phyloP scores from a whole-genome alignment of 1,140 invertebrate species.

The Zaprionus vittiger region DNA sequence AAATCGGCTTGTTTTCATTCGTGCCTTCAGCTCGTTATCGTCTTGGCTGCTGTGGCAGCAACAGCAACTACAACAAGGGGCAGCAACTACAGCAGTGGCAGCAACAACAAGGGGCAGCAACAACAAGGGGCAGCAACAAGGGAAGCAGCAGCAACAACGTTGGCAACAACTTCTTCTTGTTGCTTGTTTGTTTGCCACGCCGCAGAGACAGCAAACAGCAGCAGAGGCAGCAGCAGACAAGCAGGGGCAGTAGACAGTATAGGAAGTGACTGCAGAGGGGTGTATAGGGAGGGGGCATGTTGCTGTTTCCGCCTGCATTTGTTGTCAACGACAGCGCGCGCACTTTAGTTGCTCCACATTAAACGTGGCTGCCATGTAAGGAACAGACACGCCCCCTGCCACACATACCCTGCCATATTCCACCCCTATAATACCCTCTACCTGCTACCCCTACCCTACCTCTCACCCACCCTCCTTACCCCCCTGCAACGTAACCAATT shows the following conservation, averaged over 20 bases:
- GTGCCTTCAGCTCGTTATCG: conserved; percentile 46
- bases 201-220: conserved; percentile 44
- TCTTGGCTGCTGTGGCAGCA: conserved; percentile 27
- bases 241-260: not conserved
- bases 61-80: conserved; percentile 11
- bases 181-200: conserved; percentile 54
- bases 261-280: no score
- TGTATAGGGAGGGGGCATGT: no score
- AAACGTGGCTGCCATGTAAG: conserved; percentile 34
- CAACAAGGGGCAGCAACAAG: not conserved
- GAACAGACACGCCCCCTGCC: not conserved
- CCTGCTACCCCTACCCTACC: no score
- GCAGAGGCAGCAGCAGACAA: conserved; percentile 7
- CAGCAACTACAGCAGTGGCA: not conserved
- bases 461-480: not conserved
- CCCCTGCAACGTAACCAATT: not conserved
- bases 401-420: no score
- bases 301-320: conserved; percentile 38
- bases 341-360: conserved; percentile 53
- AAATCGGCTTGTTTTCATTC: conserved; percentile 30
- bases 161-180: conserved; percentile 27
- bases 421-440: not conserved
- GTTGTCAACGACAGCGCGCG: conserved; percentile 52
- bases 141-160: conserved; percentile 7
- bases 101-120: not conserved